Conservation (phyloP, 1,140 invertebrate genomes). For the Ceratoteleas bidentatus region DNA sequence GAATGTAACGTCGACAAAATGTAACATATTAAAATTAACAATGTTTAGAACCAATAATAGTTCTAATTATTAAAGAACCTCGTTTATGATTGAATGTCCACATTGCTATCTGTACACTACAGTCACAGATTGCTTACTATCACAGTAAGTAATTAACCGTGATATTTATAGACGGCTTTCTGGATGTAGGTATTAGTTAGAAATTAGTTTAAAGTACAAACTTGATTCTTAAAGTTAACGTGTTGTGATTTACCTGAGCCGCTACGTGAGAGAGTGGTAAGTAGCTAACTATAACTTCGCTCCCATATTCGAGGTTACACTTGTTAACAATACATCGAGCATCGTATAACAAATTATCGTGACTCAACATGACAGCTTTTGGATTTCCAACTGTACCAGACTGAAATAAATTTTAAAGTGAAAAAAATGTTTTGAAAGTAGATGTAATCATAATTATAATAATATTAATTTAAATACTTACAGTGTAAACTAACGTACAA, state of each 20-base stretch:
- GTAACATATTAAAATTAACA: too few species aligned
- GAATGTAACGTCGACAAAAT: too few species aligned
- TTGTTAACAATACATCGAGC: constrained; percentile 80
- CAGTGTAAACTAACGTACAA: constrained; percentile 95
- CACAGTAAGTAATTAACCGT: too few species aligned
- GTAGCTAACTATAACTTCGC: constrained; percentile 88
- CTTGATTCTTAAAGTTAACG: too few species aligned
- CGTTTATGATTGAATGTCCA: too few species aligned
- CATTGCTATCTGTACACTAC: too few species aligned
- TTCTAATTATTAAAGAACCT: too few species aligned
- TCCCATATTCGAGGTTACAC: constrained; percentile 75
- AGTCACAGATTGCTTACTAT: too few species aligned
- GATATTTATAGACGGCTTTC: too few species aligned
- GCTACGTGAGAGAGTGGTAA: constrained; percentile 95
- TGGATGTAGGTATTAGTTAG: too few species aligned
- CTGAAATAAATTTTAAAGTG: constrained; percentile 75
- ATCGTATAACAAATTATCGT: constrained; percentile 91
- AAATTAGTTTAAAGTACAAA: background rate
- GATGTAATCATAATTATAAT: too few species aligned
- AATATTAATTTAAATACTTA: constrained; percentile 78
- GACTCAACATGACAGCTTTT: constrained; percentile 95
- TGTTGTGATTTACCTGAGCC: constrained; percentile 89
- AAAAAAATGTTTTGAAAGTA: background rate
- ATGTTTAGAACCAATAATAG: too few species aligned
- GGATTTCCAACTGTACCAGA: constrained; percentile 95